These are phyloP conservation scores for Periophthalmus modestus DNA, from an alignment of 2,113 vertebrate species.

Conservation along the genomic window DNA sequence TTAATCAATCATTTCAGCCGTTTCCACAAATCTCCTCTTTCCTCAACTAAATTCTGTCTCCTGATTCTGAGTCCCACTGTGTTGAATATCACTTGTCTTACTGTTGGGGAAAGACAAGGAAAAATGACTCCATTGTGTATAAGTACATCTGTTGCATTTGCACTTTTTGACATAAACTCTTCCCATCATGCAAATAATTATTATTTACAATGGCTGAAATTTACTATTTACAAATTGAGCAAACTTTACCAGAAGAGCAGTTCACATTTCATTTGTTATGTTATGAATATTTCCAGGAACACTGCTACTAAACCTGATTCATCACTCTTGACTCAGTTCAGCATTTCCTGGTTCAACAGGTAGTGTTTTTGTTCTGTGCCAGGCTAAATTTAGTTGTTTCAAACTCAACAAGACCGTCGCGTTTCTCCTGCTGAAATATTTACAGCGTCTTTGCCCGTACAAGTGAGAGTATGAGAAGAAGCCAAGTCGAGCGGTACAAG, in stretches of 20 bases:
- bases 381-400: conserved; percentile 58
- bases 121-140: background rate
- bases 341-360: conserved; percentile 49
- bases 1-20: background rate
- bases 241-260: background rate
- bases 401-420: conserved; percentile 51
- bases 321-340: background rate
- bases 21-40: background rate
- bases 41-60: background rate
- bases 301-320: background rate
- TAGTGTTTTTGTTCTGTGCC: conserved; percentile 32
- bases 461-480: conserved; percentile 53
- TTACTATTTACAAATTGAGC: background rate
- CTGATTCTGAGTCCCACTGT: background rate
- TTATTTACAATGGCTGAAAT: background rate
- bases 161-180: background rate
- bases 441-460: conserved; percentile 51
- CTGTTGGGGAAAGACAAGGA: background rate
- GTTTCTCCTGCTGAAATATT: conserved; percentile 67
- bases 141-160: too few relatives aligned
- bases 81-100: background rate
- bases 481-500: conserved; percentile 31
- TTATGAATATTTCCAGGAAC: background rate
- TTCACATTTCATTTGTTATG: background rate
- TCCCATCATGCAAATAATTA: background rate